phyloP scores from a whole-genome alignment of 2,888 invertebrate species.

The Heliconius charithonia region DNA sequence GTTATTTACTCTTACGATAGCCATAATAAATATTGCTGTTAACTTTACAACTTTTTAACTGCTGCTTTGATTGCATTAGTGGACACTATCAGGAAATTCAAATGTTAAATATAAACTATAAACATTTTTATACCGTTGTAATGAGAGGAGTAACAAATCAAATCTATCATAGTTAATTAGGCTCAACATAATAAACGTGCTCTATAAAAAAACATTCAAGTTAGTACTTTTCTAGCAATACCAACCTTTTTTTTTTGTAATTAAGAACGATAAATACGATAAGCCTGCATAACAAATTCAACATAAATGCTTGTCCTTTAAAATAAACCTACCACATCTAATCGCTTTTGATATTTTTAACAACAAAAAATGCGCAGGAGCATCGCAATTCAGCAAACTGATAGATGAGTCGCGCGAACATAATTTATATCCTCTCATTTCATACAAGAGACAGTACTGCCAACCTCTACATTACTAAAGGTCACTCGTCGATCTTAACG shows the following conservation, averaged over 20 bases:
- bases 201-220: background rate
- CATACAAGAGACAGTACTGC: conserved; percentile 21
- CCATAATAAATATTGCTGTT: conserved; percentile 33
- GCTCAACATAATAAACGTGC: background rate
- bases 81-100: conserved; percentile 8
- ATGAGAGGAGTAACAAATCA: conserved; percentile 17
- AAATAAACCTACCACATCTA: conserved; percentile 25
- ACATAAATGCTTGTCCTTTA: conserved; percentile 3
- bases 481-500: conserved; percentile 56
- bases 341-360: conserved; percentile 32
- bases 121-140: conserved; percentile 7
- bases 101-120: conserved; percentile 11
- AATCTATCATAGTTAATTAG: conserved; percentile 8
- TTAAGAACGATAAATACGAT: conserved; percentile 10
- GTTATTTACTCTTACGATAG: conserved; percentile 30
- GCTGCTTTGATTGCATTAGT: conserved; percentile 31
- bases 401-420: conserved; percentile 34
- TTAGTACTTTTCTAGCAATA: background rate
- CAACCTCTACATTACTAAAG: conserved; percentile 34
- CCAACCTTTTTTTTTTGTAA: background rate
- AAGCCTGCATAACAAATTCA: background rate
- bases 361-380: conserved; percentile 1
- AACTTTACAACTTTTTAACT: conserved; percentile 28
- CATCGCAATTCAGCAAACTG: conserved; percentile 18
- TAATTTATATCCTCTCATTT: conserved; percentile 41